phyloP scores from a whole-genome alignment of 2,888 invertebrate genomes.

The Arge pagana region DNA sequence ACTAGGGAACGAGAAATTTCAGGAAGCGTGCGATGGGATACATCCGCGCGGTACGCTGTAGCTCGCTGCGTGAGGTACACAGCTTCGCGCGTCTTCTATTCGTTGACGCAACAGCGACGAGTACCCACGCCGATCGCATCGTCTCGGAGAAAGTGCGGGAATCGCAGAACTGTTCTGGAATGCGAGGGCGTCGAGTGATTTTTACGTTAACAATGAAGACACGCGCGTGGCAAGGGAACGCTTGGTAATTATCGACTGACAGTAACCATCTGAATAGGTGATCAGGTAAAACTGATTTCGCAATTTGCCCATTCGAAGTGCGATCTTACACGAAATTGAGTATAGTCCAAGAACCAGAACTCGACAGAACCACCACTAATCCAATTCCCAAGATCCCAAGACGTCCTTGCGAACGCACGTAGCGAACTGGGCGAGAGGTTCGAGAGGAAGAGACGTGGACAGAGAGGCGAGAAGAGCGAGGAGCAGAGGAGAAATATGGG shows the following conservation, averaged over 20 bases:
- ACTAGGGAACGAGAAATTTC: no score
- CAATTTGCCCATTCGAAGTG: conserved; percentile 54
- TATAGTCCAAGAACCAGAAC: conserved; percentile 57
- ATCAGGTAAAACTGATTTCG: conserved; percentile 59
- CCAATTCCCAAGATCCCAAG: conserved; percentile 56
- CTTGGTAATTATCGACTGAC: conserved; percentile 42
- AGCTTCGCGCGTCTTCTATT: no score
- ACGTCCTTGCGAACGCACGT: conserved; percentile 35
- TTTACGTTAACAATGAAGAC: conserved; percentile 5
- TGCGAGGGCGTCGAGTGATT: conserved; percentile 7
- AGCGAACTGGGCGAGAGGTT: background rate
- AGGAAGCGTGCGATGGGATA: no score
- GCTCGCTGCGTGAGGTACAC: no score
- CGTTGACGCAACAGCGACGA: no score
- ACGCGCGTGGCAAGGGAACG: conserved; percentile 5
- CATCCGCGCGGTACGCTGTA: no score
- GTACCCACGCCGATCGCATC: no score
- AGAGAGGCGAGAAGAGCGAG: conserved; percentile 23
- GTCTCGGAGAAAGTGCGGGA: conserved; percentile 2
- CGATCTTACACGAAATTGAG: conserved; percentile 58
- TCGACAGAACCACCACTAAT: conserved; percentile 57
- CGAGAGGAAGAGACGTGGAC: background rate
- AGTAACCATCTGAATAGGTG: conserved; percentile 58
- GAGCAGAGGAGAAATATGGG: conserved; percentile 29
- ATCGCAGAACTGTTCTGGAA: background rate